These are phyloP conservation scores for Drosophila ohnishii DNA, from an alignment of 1,140 invertebrate species.

Conservation along the genomic window DNA sequence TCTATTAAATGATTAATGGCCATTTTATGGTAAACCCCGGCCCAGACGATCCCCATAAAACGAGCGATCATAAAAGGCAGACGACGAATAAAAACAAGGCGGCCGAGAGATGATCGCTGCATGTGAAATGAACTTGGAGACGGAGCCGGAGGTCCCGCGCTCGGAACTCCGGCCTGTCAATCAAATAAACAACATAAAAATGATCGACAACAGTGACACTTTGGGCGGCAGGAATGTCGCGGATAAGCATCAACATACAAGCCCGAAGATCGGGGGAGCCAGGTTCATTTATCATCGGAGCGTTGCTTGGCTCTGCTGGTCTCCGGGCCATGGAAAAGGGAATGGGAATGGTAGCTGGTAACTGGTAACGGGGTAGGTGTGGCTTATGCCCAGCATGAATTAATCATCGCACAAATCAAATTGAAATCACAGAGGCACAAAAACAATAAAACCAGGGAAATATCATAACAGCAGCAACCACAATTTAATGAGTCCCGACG, in stretches of 20 bases:
- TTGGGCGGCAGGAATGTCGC: conserved; percentile 80
- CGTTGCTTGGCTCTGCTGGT: conserved; percentile 3
- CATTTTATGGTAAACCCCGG: conserved; percentile 71
- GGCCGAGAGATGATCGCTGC: conserved; percentile 40
- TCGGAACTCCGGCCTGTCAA: conserved; percentile 61
- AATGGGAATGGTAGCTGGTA: conserved; percentile 3
- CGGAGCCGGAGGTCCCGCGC: conserved; percentile 12
- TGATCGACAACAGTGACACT: conserved; percentile 81
- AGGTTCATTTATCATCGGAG: conserved; percentile 70
- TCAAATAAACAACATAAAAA: conserved; percentile 73
- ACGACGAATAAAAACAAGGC: conserved; percentile 50
- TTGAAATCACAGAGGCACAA: conserved; percentile 52
- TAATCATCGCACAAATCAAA: conserved; percentile 70
- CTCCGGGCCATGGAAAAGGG: conserved; percentile 11
- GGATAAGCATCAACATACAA: conserved; percentile 64
- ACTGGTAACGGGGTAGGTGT: conserved; percentile 53
- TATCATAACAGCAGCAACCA: conserved; percentile 61
- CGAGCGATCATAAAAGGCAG: conserved; percentile 68
- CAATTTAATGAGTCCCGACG: conserved; percentile 62
- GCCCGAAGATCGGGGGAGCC: conserved; percentile 29
- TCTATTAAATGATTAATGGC: conserved; percentile 77
- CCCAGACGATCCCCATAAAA: conserved; percentile 40
- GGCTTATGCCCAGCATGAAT: conserved; percentile 70
- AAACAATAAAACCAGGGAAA: conserved; percentile 44
- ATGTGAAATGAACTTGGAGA: conserved; percentile 56